These are phyloP conservation scores for Drosophila mimica DNA, from an alignment of 2,888 invertebrate species.

Conservation along the genomic window DNA sequence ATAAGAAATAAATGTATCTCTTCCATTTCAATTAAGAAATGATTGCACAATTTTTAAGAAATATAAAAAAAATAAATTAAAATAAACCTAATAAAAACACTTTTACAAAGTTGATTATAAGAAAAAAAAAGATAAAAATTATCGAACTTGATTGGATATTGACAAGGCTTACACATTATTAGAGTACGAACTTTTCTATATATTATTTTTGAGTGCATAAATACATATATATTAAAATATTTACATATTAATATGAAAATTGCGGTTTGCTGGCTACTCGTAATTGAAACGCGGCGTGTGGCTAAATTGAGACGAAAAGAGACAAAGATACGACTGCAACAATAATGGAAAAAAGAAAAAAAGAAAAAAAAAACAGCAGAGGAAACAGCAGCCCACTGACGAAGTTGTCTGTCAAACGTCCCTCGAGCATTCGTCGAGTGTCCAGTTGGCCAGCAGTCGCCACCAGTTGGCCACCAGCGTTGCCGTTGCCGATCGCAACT, in stretches of 20 bases:
- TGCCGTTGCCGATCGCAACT: slow-evolving; percentile 8
- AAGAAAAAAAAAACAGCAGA: not conserved
- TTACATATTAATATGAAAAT: slow-evolving; percentile 11
- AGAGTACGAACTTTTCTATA: not conserved
- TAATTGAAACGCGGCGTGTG: slow-evolving; percentile 75
- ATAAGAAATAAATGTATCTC: not conserved
- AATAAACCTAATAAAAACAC: not conserved
- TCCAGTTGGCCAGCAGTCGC: not conserved
- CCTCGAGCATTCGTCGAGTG: slow-evolving; percentile 33
- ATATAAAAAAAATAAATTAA: not conserved
- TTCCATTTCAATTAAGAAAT: not conserved
- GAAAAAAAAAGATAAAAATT: not conserved
- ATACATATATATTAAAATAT: slow-evolving; percentile 6
- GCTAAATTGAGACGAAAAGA: slow-evolving; percentile 58
- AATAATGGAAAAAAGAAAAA: not conserved
- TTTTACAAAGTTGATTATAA: not conserved
- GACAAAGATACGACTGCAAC: slow-evolving; percentile 28
- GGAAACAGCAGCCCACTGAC: slow-evolving; percentile 22
- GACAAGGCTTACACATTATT: not conserved
- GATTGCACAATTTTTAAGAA: not conserved
- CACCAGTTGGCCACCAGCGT: slow-evolving; percentile 59
- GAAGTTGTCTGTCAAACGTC: slow-evolving; percentile 49
- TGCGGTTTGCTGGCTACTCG: slow-evolving; percentile 13
- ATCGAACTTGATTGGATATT: not conserved
- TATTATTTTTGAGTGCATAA: not conserved